These are phyloP conservation scores for Rosalia funebris DNA, from an alignment of 2,888 invertebrate genomes.

Conservation along the genomic window DNA sequence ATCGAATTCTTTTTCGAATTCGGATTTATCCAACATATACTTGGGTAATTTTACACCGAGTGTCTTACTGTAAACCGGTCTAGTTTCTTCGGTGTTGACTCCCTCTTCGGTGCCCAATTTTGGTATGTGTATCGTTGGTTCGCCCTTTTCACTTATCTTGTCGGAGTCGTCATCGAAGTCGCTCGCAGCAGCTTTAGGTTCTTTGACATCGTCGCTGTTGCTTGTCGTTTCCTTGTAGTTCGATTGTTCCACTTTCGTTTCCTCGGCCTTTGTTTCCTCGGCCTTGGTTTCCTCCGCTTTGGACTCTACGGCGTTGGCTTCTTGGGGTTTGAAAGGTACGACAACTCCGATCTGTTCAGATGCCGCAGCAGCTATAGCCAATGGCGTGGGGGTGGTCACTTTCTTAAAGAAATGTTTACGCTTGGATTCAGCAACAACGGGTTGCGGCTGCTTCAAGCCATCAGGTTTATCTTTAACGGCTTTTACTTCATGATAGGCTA, in stretches of 20 bases:
- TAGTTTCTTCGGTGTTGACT: slow-evolving; percentile 75
- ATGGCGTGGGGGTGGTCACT: slow-evolving; percentile 27
- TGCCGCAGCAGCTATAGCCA: slow-evolving; percentile 47
- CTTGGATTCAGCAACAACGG: slow-evolving; percentile 37
- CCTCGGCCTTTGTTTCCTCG: slow-evolving; percentile 26
- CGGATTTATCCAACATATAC: slow-evolving; percentile 75
- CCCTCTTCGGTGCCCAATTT: slow-evolving; percentile 70
- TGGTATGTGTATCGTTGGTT: slow-evolving; percentile 60
- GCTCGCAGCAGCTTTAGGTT: slow-evolving; percentile 19
- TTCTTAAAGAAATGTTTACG: slow-evolving; percentile 45
- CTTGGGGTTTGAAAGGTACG: slow-evolving; percentile 30
- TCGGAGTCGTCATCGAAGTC: slow-evolving; percentile 23
- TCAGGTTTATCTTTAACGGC: slow-evolving; percentile 50
- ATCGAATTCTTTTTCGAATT: slow-evolving; percentile 76
- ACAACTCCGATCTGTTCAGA: slow-evolving; percentile 50
- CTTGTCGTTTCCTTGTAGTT: slow-evolving; percentile 16
- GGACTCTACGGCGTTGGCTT: slow-evolving; percentile 27
- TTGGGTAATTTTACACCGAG: slow-evolving; percentile 74
- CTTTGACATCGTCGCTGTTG: slow-evolving; percentile 40
- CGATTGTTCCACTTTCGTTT: no score
- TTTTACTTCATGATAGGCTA: slow-evolving; percentile 75
- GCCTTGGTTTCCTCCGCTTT: slow-evolving; percentile 32
- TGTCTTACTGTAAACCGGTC: slow-evolving; percentile 71
- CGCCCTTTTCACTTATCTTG: slow-evolving; percentile 51
- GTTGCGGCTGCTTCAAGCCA: slow-evolving; percentile 26